Evolutionary conservation across 2,797 vertebrate genomes (phyloP).

Genomic region (Sparus aurata): DNA sequence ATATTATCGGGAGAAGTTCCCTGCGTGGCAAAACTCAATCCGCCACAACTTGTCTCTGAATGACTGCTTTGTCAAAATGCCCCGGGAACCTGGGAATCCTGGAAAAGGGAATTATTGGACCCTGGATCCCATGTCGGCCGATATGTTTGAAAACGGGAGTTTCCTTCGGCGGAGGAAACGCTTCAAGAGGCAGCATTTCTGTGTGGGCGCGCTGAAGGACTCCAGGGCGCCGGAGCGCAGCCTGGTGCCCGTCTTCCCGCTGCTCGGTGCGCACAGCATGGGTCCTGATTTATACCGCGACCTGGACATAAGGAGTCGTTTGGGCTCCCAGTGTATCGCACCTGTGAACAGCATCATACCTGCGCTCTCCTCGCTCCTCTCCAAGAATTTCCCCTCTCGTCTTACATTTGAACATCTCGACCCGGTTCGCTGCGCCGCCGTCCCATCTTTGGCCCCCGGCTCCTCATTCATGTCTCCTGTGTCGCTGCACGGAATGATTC

Average conservation of each 20-base stretch:
- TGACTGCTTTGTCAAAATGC: constrained; percentile 88
- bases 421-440: constrained; percentile 47
- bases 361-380: constrained; percentile 80
- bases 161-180: constrained; percentile 91
- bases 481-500: constrained; percentile 61
- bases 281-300: constrained; percentile 56
- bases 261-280: constrained; percentile 65
- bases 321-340: constrained; percentile 38
- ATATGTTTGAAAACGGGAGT: constrained; percentile 93
- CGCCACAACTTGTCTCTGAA: constrained; percentile 88
- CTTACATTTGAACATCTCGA: constrained; percentile 61
- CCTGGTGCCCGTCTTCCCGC: constrained; percentile 44
- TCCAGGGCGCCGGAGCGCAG: constrained; percentile 56
- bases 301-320: constrained; percentile 27
- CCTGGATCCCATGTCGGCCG: constrained; percentile 90
- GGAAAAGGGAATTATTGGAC: constrained; percentile 93
- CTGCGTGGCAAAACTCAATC: constrained; percentile 90
- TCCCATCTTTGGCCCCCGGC: constrained; percentile 46
- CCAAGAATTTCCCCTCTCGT: constrained; percentile 67
- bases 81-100: constrained; percentile 88
- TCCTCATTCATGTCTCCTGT: constrained; percentile 51
- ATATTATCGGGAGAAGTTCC: constrained; percentile 89
- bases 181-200: constrained; percentile 86
- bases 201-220: constrained; percentile 58
- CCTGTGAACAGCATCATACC: constrained; percentile 73